These are phyloP conservation scores for Drosophila grimshawi DNA, from an alignment of 1,140 invertebrate genomes.

Conservation along the genomic window DNA sequence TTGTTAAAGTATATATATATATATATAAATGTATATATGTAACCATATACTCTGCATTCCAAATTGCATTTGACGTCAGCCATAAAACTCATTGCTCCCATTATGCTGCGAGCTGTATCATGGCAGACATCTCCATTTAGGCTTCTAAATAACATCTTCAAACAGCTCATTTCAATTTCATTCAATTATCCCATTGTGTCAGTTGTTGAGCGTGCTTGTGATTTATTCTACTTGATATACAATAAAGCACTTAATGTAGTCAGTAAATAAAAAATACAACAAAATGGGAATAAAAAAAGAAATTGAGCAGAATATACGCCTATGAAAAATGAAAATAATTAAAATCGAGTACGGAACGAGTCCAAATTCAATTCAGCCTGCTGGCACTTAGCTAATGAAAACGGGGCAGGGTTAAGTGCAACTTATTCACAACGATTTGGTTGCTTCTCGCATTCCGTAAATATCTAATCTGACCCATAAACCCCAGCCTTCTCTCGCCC, in stretches of 20 bases:
- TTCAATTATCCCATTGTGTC: conserved; percentile 77
- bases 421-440: conserved; percentile 27
- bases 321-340: conserved; percentile 63
- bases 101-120: conserved; percentile 4
- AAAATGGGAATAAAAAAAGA: conserved; percentile 50
- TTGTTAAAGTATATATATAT: conserved; percentile 24
- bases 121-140: conserved; percentile 14
- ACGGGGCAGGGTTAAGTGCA: conserved; percentile 47
- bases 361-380: conserved; percentile 27
- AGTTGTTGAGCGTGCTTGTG: conserved; percentile 59
- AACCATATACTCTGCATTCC: neutral
- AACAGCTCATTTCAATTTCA: conserved; percentile 72
- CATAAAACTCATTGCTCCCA: conserved; percentile 6
- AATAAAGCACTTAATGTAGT: conserved; percentile 59
- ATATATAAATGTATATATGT: too few species aligned
- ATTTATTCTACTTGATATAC: conserved; percentile 75
- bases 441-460: conserved; percentile 3
- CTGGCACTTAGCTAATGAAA: conserved; percentile 75
- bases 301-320: neutral
- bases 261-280: conserved; percentile 18
- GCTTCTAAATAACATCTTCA: conserved; percentile 28
- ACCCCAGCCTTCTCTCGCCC: neutral
- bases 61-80: neutral
- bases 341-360: conserved; percentile 9
- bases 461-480: conserved; percentile 40